Conservation (phyloP, 1,140 invertebrate genomes). For the Argopecten irradians region DNA sequence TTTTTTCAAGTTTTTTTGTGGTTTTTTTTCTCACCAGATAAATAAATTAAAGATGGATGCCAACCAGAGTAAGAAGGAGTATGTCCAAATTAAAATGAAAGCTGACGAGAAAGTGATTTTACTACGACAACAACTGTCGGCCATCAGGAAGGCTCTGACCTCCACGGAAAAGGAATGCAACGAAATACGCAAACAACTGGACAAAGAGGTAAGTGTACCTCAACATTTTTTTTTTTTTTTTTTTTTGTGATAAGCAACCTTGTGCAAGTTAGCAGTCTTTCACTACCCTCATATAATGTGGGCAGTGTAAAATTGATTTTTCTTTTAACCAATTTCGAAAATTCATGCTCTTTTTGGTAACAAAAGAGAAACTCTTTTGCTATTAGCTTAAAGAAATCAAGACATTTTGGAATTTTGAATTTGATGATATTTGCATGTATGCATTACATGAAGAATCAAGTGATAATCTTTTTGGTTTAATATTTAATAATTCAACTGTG, state of each 20-base stretch:
- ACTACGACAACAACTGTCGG: conserved; percentile 72
- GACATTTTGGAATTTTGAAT: no score
- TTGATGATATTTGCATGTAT: no score
- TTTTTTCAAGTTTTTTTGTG: not conserved
- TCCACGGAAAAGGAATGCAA: conserved; percentile 70
- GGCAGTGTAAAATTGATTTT: no score
- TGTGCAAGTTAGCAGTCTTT: not conserved
- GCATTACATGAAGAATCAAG: no score
- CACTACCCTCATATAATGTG: not conserved
- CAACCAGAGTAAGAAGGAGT: conserved; percentile 68
- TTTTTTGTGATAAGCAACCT: no score
- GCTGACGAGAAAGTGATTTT: conserved; percentile 70
- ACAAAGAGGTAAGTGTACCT: conserved; percentile 70
- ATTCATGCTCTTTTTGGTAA: no score
- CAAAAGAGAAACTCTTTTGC: no score
- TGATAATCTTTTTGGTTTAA: no score
- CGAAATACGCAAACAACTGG: conserved; percentile 69
- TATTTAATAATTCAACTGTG: no score
- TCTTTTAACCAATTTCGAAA: no score
- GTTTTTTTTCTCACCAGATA: conserved; percentile 55
- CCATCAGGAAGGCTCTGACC: conserved; percentile 68
- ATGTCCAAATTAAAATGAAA: conserved; percentile 67
- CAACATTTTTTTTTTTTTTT: no score
- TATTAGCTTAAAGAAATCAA: no score
- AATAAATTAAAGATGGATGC: conserved; percentile 62